These are phyloP conservation scores for Idris sp. DNA, from an alignment of 1,140 invertebrate genomes.

Conservation along the genomic window DNA sequence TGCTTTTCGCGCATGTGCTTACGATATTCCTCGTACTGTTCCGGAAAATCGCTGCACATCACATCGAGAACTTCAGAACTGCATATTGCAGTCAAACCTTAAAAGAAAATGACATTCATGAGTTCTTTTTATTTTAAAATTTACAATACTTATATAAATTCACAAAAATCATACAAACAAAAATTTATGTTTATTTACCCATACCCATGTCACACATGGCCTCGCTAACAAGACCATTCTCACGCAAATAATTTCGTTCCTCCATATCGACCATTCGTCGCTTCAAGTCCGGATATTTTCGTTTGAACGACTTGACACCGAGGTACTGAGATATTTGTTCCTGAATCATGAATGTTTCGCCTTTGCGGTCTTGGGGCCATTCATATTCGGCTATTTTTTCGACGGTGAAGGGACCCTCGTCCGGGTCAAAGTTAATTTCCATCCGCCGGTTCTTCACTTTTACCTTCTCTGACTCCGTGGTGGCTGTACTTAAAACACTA, in stretches of 20 bases:
- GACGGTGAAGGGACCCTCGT: constrained; percentile 86
- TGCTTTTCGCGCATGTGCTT: constrained; percentile 89
- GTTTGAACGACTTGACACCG: constrained; percentile 95
- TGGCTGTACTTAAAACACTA: constrained; percentile 84
- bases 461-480: constrained; percentile 83
- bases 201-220: constrained; percentile 93
- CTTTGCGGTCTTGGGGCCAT: constrained; percentile 88
- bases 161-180: too few relatives aligned
- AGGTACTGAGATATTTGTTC: constrained; percentile 96
- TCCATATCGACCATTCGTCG: constrained; percentile 91
- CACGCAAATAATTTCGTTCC: constrained; percentile 91
- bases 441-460: constrained; percentile 85
- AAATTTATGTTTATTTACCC: constrained; percentile 23
- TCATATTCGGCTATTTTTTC: constrained; percentile 95
- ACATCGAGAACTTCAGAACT: constrained; percentile 95
- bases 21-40: constrained; percentile 96
- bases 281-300: constrained; percentile 94
- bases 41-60: constrained; percentile 95
- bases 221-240: constrained; percentile 91
- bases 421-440: constrained; percentile 84
- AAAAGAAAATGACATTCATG: constrained; percentile 3
- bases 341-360: constrained; percentile 90
- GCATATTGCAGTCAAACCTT: constrained; percentile 92
- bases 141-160: too few relatives aligned
- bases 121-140: too few relatives aligned